Evolutionary conservation across 2,797 vertebrate genomes (phyloP).

Genomic region (Todus mexicanus): DNA sequence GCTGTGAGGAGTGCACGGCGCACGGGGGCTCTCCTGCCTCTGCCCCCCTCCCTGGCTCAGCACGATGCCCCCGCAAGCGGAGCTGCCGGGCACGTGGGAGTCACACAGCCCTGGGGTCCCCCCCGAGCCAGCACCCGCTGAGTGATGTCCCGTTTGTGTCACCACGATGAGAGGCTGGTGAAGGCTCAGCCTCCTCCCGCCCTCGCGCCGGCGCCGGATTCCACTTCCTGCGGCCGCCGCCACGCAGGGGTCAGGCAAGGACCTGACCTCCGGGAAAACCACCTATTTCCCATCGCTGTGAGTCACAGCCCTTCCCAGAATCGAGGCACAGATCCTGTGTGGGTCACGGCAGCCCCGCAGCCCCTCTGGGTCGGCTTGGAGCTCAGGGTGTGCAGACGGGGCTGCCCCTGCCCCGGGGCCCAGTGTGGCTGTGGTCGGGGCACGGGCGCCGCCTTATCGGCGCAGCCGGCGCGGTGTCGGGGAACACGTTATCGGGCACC

Average conservation of each 20-base stretch:
- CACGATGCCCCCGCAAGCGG: not conserved
- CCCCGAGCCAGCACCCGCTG: rapidly evolving
- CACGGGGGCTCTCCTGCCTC: not conserved
- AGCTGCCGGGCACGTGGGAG: not conserved
- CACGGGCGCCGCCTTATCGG: not conserved
- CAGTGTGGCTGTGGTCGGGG: rapidly evolving
- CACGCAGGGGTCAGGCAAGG: rapidly evolving
- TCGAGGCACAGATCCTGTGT: rapidly evolving
- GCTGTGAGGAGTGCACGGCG: not conserved
- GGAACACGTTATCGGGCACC: rapidly evolving
- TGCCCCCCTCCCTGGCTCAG: not conserved
- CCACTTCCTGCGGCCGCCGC: not conserved
- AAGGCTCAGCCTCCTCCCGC: not conserved
- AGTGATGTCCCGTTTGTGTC: not conserved
- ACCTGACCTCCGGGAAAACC: not conserved
- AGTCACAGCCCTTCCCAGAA: not conserved
- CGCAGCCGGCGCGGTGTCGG: rapidly evolving
- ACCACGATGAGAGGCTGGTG: rapidly evolving
- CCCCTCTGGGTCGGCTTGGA: not conserved
- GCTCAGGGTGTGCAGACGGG: rapidly evolving
- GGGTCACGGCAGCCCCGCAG: rapidly evolving
- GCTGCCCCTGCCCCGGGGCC: not conserved
- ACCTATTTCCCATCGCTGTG: not conserved
- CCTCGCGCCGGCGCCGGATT: rapidly evolving
- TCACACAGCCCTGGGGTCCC: not conserved